phyloP scores from a whole-genome alignment of 2,113 vertebrate genomes.

The Ailurus styani region DNA sequence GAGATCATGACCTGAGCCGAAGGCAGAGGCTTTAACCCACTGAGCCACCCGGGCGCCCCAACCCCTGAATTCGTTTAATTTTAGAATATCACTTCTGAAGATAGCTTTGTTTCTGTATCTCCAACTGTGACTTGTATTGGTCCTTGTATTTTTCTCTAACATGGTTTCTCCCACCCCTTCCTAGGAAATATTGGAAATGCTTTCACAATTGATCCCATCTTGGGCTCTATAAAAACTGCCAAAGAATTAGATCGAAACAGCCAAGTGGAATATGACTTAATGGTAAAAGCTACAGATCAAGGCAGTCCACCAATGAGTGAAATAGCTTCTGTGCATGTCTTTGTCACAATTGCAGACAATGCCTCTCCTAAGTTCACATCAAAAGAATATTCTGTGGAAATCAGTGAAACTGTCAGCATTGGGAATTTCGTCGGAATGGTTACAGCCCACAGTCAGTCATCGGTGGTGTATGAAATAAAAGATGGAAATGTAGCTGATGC shows the following conservation, averaged over 20 bases:
- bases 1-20: too few species aligned
- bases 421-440: constrained; percentile 92
- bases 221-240: constrained; percentile 90
- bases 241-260: constrained; percentile 92
- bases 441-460: constrained; percentile 91
- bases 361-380: constrained; percentile 91
- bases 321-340: constrained; percentile 86
- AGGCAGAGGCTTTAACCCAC: too few species aligned
- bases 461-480: constrained; percentile 94
- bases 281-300: constrained; percentile 91
- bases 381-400: constrained; percentile 90
- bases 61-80: too few species aligned
- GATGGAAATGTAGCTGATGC: constrained; percentile 87
- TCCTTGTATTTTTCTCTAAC: constrained; percentile 7
- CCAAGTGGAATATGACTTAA: constrained; percentile 90
- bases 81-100: neutral
- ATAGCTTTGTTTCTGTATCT: neutral
- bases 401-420: constrained; percentile 86
- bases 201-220: constrained; percentile 91
- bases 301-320: constrained; percentile 89
- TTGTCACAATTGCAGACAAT: constrained; percentile 94
- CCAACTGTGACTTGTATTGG: neutral
- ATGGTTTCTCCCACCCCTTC: neutral
- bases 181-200: constrained; percentile 95
- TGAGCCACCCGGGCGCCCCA: too few species aligned